These are phyloP conservation scores for Enteromius trimaculatus DNA, from an alignment of 2,797 vertebrate species.

Conservation along the genomic window DNA sequence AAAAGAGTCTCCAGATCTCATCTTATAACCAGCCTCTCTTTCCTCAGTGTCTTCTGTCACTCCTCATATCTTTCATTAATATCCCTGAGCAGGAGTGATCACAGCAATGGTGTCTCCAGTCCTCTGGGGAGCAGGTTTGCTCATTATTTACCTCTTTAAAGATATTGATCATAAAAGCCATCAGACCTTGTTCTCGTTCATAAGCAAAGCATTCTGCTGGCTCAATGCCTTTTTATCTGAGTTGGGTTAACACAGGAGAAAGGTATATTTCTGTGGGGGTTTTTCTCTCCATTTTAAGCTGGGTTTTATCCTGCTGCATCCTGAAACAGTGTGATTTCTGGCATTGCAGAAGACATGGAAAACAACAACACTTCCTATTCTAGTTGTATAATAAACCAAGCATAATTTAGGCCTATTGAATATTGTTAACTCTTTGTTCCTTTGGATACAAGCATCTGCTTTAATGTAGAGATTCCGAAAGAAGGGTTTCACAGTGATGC, in stretches of 20 bases:
- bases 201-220: constrained; percentile 63
- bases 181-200: constrained; percentile 70
- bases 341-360: not conserved
- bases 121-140: constrained; percentile 45
- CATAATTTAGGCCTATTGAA: not conserved
- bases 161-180: constrained; percentile 76
- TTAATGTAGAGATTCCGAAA: not conserved
- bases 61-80: constrained; percentile 71
- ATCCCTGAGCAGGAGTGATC: constrained; percentile 68
- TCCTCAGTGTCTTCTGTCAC: constrained; percentile 53
- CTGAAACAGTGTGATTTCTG: not conserved
- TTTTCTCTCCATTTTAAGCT: not conserved
- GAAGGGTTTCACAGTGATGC: not conserved
- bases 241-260: constrained; percentile 20
- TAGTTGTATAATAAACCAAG: not conserved
- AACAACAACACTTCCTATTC: not conserved
- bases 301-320: not conserved
- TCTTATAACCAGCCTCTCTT: constrained; percentile 24
- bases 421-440: not conserved
- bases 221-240: constrained; percentile 72
- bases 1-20: constrained; percentile 16
- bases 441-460: not conserved
- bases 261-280: not conserved
- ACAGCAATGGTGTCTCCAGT: constrained; percentile 68
- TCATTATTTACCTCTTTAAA: constrained; percentile 71